Evolutionary conservation across 2,888 invertebrate genomes (phyloP), one percentile per base, ranked within the genome.

Genomic region (Meteorus colon): DNA sequence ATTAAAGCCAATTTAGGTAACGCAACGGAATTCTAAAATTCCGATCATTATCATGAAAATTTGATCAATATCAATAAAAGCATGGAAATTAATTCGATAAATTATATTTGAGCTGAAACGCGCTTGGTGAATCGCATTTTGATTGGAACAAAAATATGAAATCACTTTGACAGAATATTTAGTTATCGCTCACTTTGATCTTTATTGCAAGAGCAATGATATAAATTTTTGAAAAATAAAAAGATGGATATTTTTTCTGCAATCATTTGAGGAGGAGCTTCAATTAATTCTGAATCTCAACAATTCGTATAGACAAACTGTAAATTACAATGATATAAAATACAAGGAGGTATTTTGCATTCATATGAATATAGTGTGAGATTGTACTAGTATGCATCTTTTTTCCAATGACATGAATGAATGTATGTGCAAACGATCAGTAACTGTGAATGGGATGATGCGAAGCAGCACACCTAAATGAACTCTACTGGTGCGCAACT

Each of bases 401-500:
- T 62, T 24, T 29, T 59, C 19, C 70, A 60, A 59, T 16, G 60
- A 16, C 37, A 41, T 34, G 41, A 41, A 62, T 71, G 60, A 24
- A 41, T 29, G 27, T 60, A 48, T n/a, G 55, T 55, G 4, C 63
- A 8, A 10, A 31, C 59, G 67, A 73, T 73, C 60, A 63, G 73
- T 41, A 67, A 66, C 59, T 73, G 41, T 55, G 59, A 55, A 55
- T 34, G 41, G 67, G 59, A 55, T 73, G 59, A 19, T 41, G 55
- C 66, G 29, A 14, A 45, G 27, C 60, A 41, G 67, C 69, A 63
- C 63, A 27, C 41, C 70, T 63, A 70, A 75, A 75, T 75, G 69
- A 75, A 75, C 74, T 74, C 62, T 62, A 8, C 69, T n/a, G 34
- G 69, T 68, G 51, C 55, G 45, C 62, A 69, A 51, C 51, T 51